Percentiles rank a stretch among this genome's conserved stretches.
phyloP scores from a whole-genome alignment of 1,140 invertebrate species.

The Trypoxylus dichotomus region DNA sequence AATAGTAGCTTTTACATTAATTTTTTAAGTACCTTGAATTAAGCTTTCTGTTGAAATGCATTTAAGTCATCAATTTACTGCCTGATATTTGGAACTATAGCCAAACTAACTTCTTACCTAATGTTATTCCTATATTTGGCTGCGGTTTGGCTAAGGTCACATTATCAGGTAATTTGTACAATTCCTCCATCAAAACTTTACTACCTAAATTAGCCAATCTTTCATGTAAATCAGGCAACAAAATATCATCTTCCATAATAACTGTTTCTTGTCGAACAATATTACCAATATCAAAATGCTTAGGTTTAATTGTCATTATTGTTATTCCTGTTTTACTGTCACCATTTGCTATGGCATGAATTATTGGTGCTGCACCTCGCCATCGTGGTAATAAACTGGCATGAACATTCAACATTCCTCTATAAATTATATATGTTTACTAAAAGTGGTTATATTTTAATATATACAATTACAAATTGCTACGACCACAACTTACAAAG shows the following conservation, averaged over 20 bases:
- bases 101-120: conserved; percentile 59
- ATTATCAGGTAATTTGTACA: conserved; percentile 63
- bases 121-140: conserved; percentile 62
- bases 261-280: conserved; percentile 70
- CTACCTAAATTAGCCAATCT: conserved; percentile 71
- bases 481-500: conserved; percentile 55
- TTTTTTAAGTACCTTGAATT: too few species aligned
- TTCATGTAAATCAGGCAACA: conserved; percentile 66
- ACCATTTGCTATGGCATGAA: conserved; percentile 80
- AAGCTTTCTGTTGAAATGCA: too few species aligned
- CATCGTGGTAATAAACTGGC: conserved; percentile 88
- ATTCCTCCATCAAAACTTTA: conserved; percentile 64
- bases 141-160: conserved; percentile 64
- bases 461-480: neutral
- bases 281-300: conserved; percentile 87
- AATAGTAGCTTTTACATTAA: too few species aligned
- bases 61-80: too few species aligned
- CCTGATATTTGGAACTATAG: too few species aligned
- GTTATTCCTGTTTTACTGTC: conserved; percentile 83
- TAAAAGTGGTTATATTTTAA: conserved; percentile 8
- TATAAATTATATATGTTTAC: conserved; percentile 53
- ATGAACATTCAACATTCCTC: conserved; percentile 91
- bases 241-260: conserved; percentile 63
- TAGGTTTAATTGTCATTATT: conserved; percentile 84
- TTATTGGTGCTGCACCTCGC: conserved; percentile 88